phyloP scores from a whole-genome alignment of 2,888 invertebrate species.

The Chrysolina oricalcia region DNA sequence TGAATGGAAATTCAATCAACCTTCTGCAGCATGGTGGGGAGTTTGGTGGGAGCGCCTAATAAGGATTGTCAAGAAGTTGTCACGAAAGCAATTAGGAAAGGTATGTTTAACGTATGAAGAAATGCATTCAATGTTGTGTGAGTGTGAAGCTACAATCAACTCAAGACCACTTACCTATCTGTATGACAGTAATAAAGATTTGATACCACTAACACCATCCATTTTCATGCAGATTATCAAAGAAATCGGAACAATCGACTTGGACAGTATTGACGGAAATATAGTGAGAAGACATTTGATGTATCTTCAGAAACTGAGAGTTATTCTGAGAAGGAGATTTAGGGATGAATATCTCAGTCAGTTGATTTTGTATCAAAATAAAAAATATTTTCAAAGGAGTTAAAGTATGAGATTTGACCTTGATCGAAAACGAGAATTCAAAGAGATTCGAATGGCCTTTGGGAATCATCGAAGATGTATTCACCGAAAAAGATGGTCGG shows the following conservation, averaged over 20 bases:
- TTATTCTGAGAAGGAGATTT: too few species aligned
- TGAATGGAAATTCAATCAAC: too few species aligned
- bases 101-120: too few species aligned
- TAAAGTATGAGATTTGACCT: not conserved
- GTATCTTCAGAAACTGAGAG: too few species aligned
- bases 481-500: too few species aligned
- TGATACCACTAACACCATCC: not conserved
- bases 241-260: not conserved
- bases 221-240: not conserved
- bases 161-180: constrained; percentile 4
- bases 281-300: too few species aligned
- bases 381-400: not conserved
- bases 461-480: too few species aligned
- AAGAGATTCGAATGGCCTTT: too few species aligned
- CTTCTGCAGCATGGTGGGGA: constrained; percentile 22
- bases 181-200: too few species aligned
- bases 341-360: too few species aligned
- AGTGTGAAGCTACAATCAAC: not conserved
- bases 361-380: too few species aligned
- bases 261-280: too few species aligned
- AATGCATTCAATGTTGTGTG: not conserved
- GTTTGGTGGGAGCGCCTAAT: constrained; percentile 21
- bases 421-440: not conserved
- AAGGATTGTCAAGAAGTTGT: not conserved
- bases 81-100: not conserved